Conservation (phyloP, 2,113 vertebrate species). For the Plestiodon gilberti region DNA sequence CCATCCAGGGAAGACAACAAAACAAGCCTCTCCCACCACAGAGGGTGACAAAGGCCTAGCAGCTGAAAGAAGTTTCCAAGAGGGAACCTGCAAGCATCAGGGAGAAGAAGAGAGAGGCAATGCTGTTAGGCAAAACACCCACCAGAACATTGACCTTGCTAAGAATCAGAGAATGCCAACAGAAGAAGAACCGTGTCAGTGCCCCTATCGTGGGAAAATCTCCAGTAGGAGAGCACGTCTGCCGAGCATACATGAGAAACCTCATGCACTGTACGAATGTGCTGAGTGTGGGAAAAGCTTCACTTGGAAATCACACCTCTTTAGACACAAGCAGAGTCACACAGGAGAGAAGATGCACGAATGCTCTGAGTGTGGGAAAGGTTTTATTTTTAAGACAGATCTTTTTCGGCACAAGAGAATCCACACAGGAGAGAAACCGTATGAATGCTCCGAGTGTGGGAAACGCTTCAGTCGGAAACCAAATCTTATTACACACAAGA, state of each 20-base stretch:
- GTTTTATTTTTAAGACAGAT: not conserved
- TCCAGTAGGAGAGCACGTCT: not conserved
- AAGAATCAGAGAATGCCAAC: not conserved
- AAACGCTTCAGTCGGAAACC: not conserved
- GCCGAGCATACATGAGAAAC: not conserved
- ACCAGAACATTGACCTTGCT: not conserved
- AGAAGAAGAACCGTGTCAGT: not conserved
- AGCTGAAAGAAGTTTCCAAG: not conserved
- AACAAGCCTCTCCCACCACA: not conserved
- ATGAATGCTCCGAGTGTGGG: not conserved
- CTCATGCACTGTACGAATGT: not conserved
- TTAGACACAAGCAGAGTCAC: not conserved
- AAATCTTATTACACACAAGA: conserved; percentile 12
- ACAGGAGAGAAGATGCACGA: not conserved
- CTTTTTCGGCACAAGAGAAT: not conserved
- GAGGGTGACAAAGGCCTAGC: not conserved
- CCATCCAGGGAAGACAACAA: not conserved
- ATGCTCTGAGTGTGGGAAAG: not conserved
- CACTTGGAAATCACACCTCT: not conserved
- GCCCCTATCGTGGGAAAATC: not conserved
- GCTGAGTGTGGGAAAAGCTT: not conserved
- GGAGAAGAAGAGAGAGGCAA: not conserved
- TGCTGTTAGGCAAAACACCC: not conserved
- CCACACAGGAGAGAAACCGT: not conserved
- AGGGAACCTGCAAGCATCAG: not conserved